Percentiles rank a stretch among this genome's conserved stretches.
Evolutionary conservation across 2,113 vertebrate species (phyloP).

Genomic region (Plecturocebus donacophilus): DNA sequence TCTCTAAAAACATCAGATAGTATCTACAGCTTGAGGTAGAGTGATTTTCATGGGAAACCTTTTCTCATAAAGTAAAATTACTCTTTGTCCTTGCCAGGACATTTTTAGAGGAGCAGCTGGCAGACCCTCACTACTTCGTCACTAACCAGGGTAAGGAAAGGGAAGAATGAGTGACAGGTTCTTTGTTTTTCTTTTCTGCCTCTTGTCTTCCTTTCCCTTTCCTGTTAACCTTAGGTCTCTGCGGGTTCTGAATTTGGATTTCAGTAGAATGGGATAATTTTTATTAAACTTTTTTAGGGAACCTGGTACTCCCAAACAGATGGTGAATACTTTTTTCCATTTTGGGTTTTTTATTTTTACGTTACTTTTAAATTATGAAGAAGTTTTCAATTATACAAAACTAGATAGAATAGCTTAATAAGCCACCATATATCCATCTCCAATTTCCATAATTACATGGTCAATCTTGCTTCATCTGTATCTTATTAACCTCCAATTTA

Average conservation of each 20-base stretch:
- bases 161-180: neutral
- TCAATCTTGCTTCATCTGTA: neutral
- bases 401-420: neutral
- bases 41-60: constrained; percentile 14
- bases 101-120: neutral
- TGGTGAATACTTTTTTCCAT: neutral
- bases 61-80: constrained; percentile 15
- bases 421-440: neutral
- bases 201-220: neutral
- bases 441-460: neutral
- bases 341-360: constrained; percentile 6
- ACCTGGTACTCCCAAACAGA: neutral
- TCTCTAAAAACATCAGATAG: neutral
- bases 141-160: neutral
- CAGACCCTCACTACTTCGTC: neutral
- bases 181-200: neutral
- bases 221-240: neutral
- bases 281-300: neutral
- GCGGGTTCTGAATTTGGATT: neutral
- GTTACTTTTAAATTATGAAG: neutral
- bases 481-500: neutral
- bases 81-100: neutral
- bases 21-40: constrained; percentile 28
- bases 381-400: neutral
- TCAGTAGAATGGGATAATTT: neutral